Evolutionary conservation across 2,797 vertebrate species (phyloP).

Genomic region (Propithecus perrieri): DNA sequence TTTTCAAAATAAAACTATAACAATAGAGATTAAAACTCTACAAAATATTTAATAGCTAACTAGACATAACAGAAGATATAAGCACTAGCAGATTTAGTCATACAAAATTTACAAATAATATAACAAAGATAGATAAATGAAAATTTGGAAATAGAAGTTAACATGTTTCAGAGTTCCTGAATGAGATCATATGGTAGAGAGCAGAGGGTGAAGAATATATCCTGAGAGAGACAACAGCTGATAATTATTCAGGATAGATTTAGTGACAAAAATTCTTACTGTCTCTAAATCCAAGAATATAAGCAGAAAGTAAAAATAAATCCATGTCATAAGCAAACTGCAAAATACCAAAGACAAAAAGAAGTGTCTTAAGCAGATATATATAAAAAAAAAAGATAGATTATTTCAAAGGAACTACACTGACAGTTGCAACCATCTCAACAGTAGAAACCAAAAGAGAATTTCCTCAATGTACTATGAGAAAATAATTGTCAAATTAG

Average conservation of each 20-base stretch:
- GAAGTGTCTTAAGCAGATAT: not conserved
- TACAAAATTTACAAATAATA: not conserved
- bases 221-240: not conserved
- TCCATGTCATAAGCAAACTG: not conserved
- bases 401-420: not conserved
- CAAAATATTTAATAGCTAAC: not conserved
- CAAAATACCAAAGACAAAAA: not conserved
- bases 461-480: not conserved
- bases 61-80: not conserved
- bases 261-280: not conserved
- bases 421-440: not conserved
- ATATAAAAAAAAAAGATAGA: not conserved
- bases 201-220: not conserved
- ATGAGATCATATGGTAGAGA: not conserved
- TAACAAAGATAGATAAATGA: not conserved
- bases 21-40: not conserved
- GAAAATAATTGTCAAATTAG: not conserved
- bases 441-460: not conserved
- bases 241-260: not conserved
- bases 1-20: not conserved
- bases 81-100: not conserved
- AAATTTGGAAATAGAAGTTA: not conserved
- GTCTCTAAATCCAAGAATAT: not conserved
- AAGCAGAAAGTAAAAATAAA: slow-evolving; percentile 1
- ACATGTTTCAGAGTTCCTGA: not conserved